These are phyloP conservation scores for Chironomus tentans DNA, from an alignment of 2,888 invertebrate genomes.

Conservation along the genomic window DNA sequence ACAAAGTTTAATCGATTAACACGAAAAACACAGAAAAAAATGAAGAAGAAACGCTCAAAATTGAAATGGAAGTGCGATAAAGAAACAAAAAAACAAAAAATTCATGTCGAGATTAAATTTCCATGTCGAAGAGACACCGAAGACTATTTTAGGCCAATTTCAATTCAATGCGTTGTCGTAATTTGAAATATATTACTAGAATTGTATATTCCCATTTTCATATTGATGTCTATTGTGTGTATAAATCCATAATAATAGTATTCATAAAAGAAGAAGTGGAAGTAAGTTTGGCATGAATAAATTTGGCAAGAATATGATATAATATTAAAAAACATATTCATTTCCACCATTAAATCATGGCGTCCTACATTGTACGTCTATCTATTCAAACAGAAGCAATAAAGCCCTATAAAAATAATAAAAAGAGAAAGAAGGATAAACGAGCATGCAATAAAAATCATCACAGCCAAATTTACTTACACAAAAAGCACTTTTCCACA, in stretches of 20 bases:
- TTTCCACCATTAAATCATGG: neutral
- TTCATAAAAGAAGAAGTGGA: neutral
- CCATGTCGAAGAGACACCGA: neutral
- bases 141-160: neutral
- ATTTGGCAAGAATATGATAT: neutral
- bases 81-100: neutral
- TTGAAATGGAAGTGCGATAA: neutral
- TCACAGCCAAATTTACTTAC: constrained; percentile 14
- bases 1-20: constrained; percentile 9
- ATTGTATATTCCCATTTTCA: neutral
- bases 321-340: neutral
- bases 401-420: neutral
- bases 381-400: neutral
- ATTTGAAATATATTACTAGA: constrained; percentile 14
- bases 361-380: neutral
- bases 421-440: neutral
- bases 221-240: neutral
- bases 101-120: constrained; percentile 5
- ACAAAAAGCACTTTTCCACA: constrained; percentile 22
- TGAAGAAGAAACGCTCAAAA: neutral
- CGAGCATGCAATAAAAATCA: constrained; percentile 15
- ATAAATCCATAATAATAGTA: neutral
- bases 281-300: neutral
- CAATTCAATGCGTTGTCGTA: constrained; percentile 1
- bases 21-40: neutral